Conservation (phyloP, 1,140 invertebrate species). For the Bombyx mandarina region DNA sequence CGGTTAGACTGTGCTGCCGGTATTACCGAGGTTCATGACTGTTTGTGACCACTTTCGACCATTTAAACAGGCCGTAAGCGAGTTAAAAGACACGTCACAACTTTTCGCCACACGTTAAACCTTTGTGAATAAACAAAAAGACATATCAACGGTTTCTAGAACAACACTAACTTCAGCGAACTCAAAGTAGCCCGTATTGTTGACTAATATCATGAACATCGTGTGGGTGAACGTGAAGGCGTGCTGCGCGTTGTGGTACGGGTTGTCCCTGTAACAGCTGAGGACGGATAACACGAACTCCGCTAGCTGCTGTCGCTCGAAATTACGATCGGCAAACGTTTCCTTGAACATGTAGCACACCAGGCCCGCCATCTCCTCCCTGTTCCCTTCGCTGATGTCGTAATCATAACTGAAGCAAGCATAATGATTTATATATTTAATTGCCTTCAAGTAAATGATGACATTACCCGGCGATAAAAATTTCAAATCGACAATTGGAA, state of each 20-base stretch:
- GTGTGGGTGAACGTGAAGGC: constrained; percentile 73
- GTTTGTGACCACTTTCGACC: too few species aligned
- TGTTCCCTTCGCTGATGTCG: constrained; percentile 63
- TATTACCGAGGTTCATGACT: too few species aligned
- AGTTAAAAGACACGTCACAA: too few species aligned
- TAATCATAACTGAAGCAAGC: constrained; percentile 60
- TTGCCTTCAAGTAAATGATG: too few species aligned
- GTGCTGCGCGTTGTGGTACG: constrained; percentile 74
- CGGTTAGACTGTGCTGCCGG: too few species aligned
- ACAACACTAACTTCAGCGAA: constrained; percentile 56
- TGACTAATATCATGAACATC: constrained; percentile 69
- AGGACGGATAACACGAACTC: constrained; percentile 67
- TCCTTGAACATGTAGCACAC: constrained; percentile 66
- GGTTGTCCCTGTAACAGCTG: constrained; percentile 66
- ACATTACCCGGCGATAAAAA: too few species aligned
- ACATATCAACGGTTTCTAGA: background rate
- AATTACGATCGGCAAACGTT: constrained; percentile 44
- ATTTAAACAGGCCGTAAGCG: too few species aligned
- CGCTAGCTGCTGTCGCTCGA: constrained; percentile 34
- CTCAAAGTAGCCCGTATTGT: constrained; percentile 63
- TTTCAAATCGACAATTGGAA: too few species aligned
- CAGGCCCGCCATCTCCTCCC: constrained; percentile 61
- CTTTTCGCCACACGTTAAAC: too few species aligned
- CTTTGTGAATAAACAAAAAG: too few species aligned
- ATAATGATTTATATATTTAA: too few species aligned